Evolutionary conservation across 2,797 vertebrate species (phyloP).

Genomic region (Trachops cirrhosus): DNA sequence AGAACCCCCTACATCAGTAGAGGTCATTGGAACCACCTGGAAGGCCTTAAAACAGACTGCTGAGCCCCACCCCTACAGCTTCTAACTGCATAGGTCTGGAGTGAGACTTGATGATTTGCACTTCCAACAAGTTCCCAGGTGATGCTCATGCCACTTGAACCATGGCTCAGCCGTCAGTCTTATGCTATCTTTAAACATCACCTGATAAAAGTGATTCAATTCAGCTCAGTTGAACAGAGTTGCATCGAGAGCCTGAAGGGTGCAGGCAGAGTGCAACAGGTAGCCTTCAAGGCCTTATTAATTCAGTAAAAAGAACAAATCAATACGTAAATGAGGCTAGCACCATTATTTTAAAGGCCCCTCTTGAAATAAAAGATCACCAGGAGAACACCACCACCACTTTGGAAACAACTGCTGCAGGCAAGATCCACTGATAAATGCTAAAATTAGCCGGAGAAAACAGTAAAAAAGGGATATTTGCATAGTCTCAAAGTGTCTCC

Average conservation of each 20-base stretch:
- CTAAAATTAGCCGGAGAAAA: conserved; percentile 1
- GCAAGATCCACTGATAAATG: background rate
- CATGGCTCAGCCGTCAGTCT: background rate
- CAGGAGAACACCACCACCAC: background rate
- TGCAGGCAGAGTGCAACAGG: background rate
- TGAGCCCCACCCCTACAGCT: background rate
- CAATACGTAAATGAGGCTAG: background rate
- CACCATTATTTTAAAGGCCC: background rate
- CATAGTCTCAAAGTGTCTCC: background rate
- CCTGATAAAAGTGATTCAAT: background rate
- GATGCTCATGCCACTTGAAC: background rate
- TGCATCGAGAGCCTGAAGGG: background rate
- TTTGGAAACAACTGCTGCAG: background rate
- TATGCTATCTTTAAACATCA: background rate
- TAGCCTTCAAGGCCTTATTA: background rate
- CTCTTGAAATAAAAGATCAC: conserved; percentile 15
- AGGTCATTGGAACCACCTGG: background rate
- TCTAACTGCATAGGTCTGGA: background rate
- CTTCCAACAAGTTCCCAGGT: background rate
- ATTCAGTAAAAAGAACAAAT: background rate
- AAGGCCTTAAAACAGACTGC: background rate
- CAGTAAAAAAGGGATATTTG: background rate
- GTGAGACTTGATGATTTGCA: background rate
- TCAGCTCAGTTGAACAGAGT: background rate
- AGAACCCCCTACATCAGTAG: background rate